Base-by-base conservation (phyloP, 1,140 invertebrate genomes). In the Ooceraea biroi region DNA sequence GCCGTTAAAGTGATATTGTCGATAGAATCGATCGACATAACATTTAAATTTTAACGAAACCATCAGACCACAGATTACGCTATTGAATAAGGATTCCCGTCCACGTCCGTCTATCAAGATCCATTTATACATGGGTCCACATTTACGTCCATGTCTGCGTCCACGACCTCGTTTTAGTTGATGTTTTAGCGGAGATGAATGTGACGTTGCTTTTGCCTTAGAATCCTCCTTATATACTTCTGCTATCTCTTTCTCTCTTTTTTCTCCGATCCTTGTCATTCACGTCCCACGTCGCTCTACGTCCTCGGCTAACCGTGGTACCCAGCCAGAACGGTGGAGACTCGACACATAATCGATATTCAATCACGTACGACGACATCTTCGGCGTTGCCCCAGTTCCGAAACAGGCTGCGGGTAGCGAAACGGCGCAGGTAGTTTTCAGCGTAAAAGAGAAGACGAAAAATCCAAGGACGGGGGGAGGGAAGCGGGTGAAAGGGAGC, bases 341-440 rank as follows among this genome's bases (percentile, higher is more conserved):
- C 61, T 65, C 82, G 85, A 83, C 85, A 85, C 83, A 87, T 89
- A 89, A 89, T 89, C 87, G 87, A 89, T 89, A 89, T 89, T 89
- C 85, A 89, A 89, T 89, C 87, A 87, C 87, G 87, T 74, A 84
- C 85, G 85, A 72, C 71, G 73, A 87, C 72, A 87, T 89, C 83
- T 71, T 89, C 83, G 80, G 57, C 80, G 66, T 77, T 87, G 82
- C 36, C 85, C 84, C 69, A 88, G 82, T 89, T 89, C 55, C 85
- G 85, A 87, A 87, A 82, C 86, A 72, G 83, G 76, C 82, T 76
- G 66, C 52, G 69, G 57, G 22, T 77, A 50, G 83, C 48, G 83
- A 77, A 25, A 74, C 69, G 82, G 61, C 44, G 84, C 58, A 58
- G 25, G 58, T 63, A 58, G 52, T 85, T 88, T 78, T 58, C 48